These are phyloP conservation scores for Engraulis encrasicolus DNA, from an alignment of 2,113 vertebrate genomes.

Conservation along the genomic window DNA sequence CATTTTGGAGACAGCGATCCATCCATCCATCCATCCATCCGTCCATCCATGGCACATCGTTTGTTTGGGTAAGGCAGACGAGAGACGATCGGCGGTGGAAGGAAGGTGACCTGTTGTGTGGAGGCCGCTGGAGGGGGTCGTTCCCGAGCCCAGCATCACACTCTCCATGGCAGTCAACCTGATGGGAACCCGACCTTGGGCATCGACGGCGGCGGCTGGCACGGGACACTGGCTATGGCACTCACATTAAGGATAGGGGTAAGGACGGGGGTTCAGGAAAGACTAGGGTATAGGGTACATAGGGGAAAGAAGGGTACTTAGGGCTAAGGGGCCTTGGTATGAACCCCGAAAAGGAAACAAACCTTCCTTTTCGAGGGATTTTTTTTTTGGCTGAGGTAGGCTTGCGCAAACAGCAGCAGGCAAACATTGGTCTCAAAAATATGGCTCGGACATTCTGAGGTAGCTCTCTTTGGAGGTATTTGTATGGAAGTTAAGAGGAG, in stretches of 20 bases:
- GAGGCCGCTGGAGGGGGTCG: no score
- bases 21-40: no score
- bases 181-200: constrained; percentile 50
- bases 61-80: constrained; percentile 10
- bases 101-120: not conserved
- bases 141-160: constrained; percentile 42
- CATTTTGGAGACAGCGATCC: not conserved
- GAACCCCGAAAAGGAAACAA: not conserved
- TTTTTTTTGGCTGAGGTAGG: constrained; percentile 63
- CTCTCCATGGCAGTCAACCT: constrained; percentile 61
- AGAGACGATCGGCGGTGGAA: not conserved
- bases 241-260: constrained; percentile 39
- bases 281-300: not conserved
- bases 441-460: constrained; percentile 68
- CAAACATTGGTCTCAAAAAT: constrained; percentile 50
- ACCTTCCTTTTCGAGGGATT: constrained; percentile 34
- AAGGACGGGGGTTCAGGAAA: not conserved
- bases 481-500: constrained; percentile 52
- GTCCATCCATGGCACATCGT: not conserved
- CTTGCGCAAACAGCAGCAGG: constrained; percentile 58
- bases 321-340: not conserved
- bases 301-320: not conserved
- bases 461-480: constrained; percentile 74
- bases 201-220: constrained; percentile 48
- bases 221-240: constrained; percentile 60